Evolutionary conservation across 2,888 invertebrate genomes (phyloP).

Genomic region (Stenchaetothrips biformis): DNA sequence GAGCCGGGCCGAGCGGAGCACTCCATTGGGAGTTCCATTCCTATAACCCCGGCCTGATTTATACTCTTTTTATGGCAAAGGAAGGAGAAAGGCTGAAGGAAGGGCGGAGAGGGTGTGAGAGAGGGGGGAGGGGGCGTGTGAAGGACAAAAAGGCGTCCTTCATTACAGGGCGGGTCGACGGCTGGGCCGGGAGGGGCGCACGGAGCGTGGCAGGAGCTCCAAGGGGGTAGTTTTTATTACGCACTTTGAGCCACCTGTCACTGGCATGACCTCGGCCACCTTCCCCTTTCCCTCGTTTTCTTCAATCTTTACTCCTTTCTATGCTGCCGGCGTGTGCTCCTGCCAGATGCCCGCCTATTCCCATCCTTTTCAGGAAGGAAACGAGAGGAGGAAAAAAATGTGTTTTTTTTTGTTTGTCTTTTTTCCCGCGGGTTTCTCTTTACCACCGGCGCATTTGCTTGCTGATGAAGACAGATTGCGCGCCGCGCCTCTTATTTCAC

Average conservation of each 20-base stretch:
- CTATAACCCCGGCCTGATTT: not conserved
- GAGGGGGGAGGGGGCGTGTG: slow-evolving; percentile 34
- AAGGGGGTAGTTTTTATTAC: not conserved
- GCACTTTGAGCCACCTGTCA: slow-evolving; percentile 14
- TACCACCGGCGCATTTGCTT: too few relatives aligned
- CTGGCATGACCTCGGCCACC: not conserved
- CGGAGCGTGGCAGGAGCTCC: not conserved
- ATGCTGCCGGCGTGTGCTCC: not conserved
- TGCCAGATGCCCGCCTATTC: too few relatives aligned
- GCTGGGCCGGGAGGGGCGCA: not conserved
- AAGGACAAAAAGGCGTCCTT: not conserved
- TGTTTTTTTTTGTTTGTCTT: too few relatives aligned
- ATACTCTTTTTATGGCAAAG: not conserved
- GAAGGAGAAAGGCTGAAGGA: slow-evolving; percentile 14
- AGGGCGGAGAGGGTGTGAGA: slow-evolving; percentile 26
- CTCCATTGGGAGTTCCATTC: slow-evolving; percentile 1
- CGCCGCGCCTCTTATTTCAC: too few relatives aligned
- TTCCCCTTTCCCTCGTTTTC: not conserved
- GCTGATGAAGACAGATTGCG: too few relatives aligned
- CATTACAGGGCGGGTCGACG: not conserved
- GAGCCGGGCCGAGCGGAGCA: slow-evolving; percentile 18
- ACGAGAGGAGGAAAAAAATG: too few relatives aligned
- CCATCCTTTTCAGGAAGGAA: too few relatives aligned
- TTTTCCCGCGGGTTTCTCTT: too few relatives aligned
- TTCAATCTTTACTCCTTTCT: not conserved